Percentiles rank a stretch among this genome's conserved stretches.
These are phyloP conservation scores for Lagenorhynchus albirostris DNA, from an alignment of 2,113 vertebrate genomes.

Conservation along the genomic window DNA sequence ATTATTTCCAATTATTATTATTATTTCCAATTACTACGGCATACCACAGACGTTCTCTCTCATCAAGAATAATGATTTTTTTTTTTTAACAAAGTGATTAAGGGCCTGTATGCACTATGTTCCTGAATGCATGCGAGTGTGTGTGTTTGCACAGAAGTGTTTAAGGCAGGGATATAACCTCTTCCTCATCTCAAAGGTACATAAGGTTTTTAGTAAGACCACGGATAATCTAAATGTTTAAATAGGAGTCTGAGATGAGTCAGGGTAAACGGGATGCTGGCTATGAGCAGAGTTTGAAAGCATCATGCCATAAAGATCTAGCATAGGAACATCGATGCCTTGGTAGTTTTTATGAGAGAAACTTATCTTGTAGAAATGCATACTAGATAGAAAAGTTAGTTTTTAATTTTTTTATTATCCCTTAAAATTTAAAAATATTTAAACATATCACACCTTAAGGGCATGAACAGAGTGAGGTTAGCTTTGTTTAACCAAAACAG, in stretches of 20 bases:
- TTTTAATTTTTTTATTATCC: neutral
- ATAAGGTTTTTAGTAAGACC: neutral
- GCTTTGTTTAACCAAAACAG: conserved; percentile 35
- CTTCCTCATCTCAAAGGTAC: neutral
- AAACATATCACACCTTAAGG: neutral
- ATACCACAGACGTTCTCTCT: neutral
- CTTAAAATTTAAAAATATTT: conserved; percentile 13
- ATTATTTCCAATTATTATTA: neutral
- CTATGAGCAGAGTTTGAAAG: neutral
- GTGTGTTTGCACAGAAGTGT: neutral
- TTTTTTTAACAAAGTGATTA: neutral
- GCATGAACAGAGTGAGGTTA: neutral
- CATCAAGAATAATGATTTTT: neutral
- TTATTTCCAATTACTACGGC: neutral
- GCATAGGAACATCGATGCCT: neutral
- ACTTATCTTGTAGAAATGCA: neutral
- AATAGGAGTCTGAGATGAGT: neutral
- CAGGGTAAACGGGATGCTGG: neutral
- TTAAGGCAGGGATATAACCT: neutral
- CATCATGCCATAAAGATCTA: neutral
- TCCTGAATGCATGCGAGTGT: neutral
- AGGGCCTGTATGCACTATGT: neutral
- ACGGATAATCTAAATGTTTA: neutral
- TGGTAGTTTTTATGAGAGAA: neutral
- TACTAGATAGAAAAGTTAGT: neutral